Evolutionary conservation across 2,797 vertebrate genomes (phyloP), one percentile per base, ranked within the genome.

Genomic region (Geotrypetes seraphini): DNA sequence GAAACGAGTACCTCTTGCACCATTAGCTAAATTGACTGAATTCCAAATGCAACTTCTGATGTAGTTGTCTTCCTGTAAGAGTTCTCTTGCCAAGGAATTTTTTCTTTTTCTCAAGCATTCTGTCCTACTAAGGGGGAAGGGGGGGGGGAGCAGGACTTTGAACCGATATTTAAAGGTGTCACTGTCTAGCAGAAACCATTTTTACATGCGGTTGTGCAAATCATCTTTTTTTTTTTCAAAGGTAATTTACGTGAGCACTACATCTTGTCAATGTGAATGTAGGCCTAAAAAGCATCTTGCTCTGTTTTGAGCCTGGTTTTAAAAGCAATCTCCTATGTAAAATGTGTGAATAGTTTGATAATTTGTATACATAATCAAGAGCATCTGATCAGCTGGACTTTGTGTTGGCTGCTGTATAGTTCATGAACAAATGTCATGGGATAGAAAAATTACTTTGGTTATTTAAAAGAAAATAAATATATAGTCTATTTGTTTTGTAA

Each of bases 401-500:
- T 71, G 83, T 88, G 85, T 94, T 94, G 91, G 93, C 92, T 99
- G 92, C 93, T 97, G 92, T 94, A 89, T 90, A 96, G 90, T 90
- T 91, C 87, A 90, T 91, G 96, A 96, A 95, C 93, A 96, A 95
- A 93, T 81, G 91, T 84, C 78, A 84, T 90, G 92, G 88, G 86
- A 87, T 92, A 96, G n/a, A 82, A 82, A 87, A 94, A 90, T 91
- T 89, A 88, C 86, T 87, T 89, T 84, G 76, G 88, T 94, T 99
- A 99, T 97, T 97, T 99, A 96, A 97, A 91, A 90, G 88, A 90
- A 57, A 80, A 89, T 83, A 91, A 92, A 96, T 93, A 94, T 97
- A 99, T 96, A 96, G 93, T 96, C 89, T 96, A 97, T 99, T 93
- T 96, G 93, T 97, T 97, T 97, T 99, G 91, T 96, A 97, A 99